Conservation (phyloP, 2,113 vertebrate genomes). For the Odontesthes bonariensis region DNA sequence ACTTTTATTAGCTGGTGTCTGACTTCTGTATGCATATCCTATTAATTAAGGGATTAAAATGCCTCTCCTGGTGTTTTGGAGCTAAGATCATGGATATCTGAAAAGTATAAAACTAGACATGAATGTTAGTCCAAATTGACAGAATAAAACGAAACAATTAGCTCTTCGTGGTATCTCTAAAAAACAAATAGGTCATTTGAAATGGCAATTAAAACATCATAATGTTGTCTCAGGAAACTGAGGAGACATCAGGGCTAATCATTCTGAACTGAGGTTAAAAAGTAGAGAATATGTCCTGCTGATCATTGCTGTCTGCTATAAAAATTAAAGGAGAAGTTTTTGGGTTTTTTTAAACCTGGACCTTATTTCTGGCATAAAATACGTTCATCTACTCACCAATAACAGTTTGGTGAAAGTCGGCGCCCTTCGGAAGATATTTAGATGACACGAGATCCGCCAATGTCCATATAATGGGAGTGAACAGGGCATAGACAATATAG, state of each 20-base stretch:
- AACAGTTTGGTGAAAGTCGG: too few relatives aligned
- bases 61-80: constrained; percentile 38
- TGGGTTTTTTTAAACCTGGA: too few relatives aligned
- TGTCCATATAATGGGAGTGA: too few relatives aligned
- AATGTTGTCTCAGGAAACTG: constrained; percentile 2
- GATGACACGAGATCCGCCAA: too few relatives aligned
- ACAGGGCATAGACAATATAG: too few relatives aligned
- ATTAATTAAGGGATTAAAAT: constrained; percentile 56
- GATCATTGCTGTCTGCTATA: constrained; percentile 24
- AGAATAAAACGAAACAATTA: constrained; percentile 20
- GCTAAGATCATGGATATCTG: constrained; percentile 36
- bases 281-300: constrained; percentile 21
- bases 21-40: constrained; percentile 45
- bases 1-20: constrained; percentile 52
- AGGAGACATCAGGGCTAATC: constrained; percentile 15
- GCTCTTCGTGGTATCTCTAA: constrained; percentile 34
- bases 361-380: too few relatives aligned
- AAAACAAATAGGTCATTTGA: constrained; percentile 39
- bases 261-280: constrained; percentile 28
- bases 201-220: constrained; percentile 38
- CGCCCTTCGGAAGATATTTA: too few relatives aligned
- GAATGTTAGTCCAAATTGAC: constrained; percentile 18
- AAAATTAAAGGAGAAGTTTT: too few relatives aligned
- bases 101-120: constrained; percentile 31
- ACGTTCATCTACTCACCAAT: too few relatives aligned